These are phyloP conservation scores for Poecilobothrus nobilitatus DNA, from an alignment of 2,888 invertebrate species.

Conservation along the genomic window DNA sequence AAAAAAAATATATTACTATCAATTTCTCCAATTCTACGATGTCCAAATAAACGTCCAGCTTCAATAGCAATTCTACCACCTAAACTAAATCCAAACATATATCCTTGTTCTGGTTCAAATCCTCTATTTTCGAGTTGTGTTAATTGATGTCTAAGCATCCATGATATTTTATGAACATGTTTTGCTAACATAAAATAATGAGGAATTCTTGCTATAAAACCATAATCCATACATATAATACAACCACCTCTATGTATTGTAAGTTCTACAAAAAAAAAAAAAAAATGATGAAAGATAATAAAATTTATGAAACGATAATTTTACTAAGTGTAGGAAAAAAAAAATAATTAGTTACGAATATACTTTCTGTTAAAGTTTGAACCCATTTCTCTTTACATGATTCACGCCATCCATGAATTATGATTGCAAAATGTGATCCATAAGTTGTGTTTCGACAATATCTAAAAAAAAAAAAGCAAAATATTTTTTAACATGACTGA, in stretches of 20 bases:
- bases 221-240: conserved; percentile 29
- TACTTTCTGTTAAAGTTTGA: conserved; percentile 24
- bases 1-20: conserved; percentile 23
- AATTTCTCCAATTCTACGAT: conserved; percentile 25
- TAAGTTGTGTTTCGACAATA: neutral
- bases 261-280: conserved; percentile 20
- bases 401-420: conserved; percentile 30
- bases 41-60: conserved; percentile 25
- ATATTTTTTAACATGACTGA: too few relatives aligned
- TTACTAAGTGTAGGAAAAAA: too few relatives aligned
- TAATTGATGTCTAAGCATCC: conserved; percentile 24
- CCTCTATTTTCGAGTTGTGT: conserved; percentile 23
- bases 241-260: conserved; percentile 26
- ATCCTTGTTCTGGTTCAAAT: conserved; percentile 24
- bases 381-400: conserved; percentile 26
- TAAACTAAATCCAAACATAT: conserved; percentile 29
- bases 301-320: too few relatives aligned
- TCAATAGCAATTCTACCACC: conserved; percentile 27
- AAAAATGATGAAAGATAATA: neutral
- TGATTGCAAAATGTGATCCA: conserved; percentile 24
- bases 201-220: conserved; percentile 21
- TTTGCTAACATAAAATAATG: conserved; percentile 25
- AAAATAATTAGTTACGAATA: neutral
- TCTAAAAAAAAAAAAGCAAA: neutral
- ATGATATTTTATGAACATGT: conserved; percentile 22